Conservation (phyloP, 64 coral and sea anemone genomes). For the Catalaphyllia jardinei region DNA sequence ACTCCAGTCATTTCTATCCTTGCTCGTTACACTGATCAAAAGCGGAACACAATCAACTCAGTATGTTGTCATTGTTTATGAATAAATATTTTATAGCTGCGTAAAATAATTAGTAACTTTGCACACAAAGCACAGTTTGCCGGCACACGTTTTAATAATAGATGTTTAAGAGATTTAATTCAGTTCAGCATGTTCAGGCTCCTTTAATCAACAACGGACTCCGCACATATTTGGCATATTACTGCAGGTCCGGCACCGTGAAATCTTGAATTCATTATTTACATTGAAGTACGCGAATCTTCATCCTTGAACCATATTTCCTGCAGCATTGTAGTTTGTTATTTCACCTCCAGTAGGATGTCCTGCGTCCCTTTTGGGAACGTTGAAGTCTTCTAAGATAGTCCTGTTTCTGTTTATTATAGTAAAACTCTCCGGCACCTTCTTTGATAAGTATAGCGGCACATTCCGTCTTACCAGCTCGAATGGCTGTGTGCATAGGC, state of each 20-base stretch:
- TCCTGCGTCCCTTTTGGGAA: slow-evolving; percentile 49
- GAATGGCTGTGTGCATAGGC: slow-evolving; percentile 76
- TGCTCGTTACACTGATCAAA: too few species aligned
- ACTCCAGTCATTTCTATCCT: too few species aligned
- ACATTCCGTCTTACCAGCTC: slow-evolving; percentile 65
- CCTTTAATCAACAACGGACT: not conserved
- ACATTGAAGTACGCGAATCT: not conserved
- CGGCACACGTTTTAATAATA: not conserved
- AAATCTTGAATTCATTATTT: not conserved
- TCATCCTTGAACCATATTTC: not conserved
- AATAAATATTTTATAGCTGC: not conserved
- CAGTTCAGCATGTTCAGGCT: too few species aligned
- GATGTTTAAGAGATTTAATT: not conserved
- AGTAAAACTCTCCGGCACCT: slow-evolving; percentile 91
- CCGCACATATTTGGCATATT: not conserved
- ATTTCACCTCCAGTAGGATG: slow-evolving; percentile 85
- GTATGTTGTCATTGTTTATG: slow-evolving; percentile 6
- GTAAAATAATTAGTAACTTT: slow-evolving; percentile 7
- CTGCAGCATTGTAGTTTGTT: not conserved
- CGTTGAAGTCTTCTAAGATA: slow-evolving; percentile 70
- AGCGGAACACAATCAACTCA: too few species aligned
- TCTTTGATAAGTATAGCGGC: slow-evolving; percentile 86
- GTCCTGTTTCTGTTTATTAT: slow-evolving; percentile 79
- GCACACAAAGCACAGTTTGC: not conserved
- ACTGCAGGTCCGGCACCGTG: not conserved